Base-by-base conservation (phyloP, 2,113 vertebrate genomes). In the Andinoacara biseriatus region DNA sequence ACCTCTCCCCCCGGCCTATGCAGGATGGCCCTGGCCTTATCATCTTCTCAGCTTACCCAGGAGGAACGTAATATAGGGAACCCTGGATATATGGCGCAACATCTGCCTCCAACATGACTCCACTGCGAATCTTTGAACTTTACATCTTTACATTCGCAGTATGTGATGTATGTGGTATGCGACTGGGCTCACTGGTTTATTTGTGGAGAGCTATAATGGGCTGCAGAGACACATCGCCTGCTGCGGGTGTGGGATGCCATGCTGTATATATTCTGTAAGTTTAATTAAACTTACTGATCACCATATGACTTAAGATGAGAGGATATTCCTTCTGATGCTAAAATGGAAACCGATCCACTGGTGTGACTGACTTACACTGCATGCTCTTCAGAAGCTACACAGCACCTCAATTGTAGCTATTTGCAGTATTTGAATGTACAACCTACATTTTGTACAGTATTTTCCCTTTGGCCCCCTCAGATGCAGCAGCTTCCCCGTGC, bases 31-130 rank as follows among this genome's bases (percentile, higher is more conserved):
- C 83, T 87, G 93, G 90, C 90, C 92, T 91, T 91, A 93, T 94
- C 93, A 62, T 92, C 91, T 82, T 83, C 92, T 93, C 86, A 91
- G 93, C 93, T 90, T 86, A 90, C 92, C 92, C 91, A 89, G 63
- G 91, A 92, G 94, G 87, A 90, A 86, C 40, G 46, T 85, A 87
- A 90, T 33, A 84, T 15, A 29, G 46, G 83, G 54, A 84, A 86
- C 81, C 82, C 82, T 88, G 65, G 65, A 89, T 90, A 90, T 92
- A 89, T 63, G 46, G 80, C 58, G 35, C 86, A 91, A 94, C 94
- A 94, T 94, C 93, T 94, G 93, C 91, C 88, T 93, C 82, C 90
- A 94, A 90, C 91, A 92, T 92, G 93, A 85, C 85, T 81, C 82
- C 49, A 22, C 81, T 81, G 85, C 69, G 20, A 76, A 86, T 92